These are phyloP conservation scores for Apamea crenata DNA, from an alignment of 2,888 invertebrate species.

Conservation along the genomic window DNA sequence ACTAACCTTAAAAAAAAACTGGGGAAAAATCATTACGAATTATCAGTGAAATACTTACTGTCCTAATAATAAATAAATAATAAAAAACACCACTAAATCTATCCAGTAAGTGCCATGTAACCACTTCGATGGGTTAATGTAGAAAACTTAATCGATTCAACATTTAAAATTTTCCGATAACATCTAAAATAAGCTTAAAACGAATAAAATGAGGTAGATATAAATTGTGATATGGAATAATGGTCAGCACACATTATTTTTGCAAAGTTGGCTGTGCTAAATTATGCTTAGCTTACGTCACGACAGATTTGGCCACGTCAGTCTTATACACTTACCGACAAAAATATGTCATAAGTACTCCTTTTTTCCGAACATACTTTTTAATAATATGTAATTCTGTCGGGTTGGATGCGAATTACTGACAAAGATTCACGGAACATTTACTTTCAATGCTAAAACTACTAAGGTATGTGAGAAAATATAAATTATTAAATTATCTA, in stretches of 20 bases:
- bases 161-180: slow-evolving; percentile 79
- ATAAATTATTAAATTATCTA: slow-evolving; percentile 3
- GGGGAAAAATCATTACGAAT: slow-evolving; percentile 45
- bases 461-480: neutral
- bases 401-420: neutral
- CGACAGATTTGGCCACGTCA: slow-evolving; percentile 57
- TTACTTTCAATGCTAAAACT: slow-evolving; percentile 17
- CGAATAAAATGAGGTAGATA: slow-evolving; percentile 90
- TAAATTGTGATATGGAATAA: slow-evolving; percentile 89
- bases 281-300: slow-evolving; percentile 64
- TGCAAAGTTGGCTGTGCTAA: slow-evolving; percentile 51
- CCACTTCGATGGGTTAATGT: slow-evolving; percentile 78
- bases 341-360: neutral
- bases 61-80: slow-evolving; percentile 77
- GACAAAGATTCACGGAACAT: slow-evolving; percentile 23
- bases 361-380: neutral
- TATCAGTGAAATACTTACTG: slow-evolving; percentile 67
- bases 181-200: slow-evolving; percentile 86
- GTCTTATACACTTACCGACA: slow-evolving; percentile 36
- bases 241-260: slow-evolving; percentile 72
- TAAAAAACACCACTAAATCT: slow-evolving; percentile 71
- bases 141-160: slow-evolving; percentile 73
- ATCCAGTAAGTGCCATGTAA: slow-evolving; percentile 70
- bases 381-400: neutral
- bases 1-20: slow-evolving; percentile 26